Percentiles rank a stretch among this genome's conserved stretches.
Conservation (phyloP, 2,797 vertebrate species). For the Sandelia bainsii region DNA sequence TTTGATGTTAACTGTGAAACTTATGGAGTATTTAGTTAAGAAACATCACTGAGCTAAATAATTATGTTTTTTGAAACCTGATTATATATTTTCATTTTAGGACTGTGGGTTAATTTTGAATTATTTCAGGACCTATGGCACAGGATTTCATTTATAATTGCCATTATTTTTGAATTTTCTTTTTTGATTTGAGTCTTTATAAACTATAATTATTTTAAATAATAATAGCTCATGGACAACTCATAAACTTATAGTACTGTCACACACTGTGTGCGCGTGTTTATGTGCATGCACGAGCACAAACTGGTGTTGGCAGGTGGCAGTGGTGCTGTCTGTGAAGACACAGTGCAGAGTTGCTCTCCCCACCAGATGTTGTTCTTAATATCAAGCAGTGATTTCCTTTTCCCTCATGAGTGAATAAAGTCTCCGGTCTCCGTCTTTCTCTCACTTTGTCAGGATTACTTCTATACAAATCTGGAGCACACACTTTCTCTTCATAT, state of each 20-base stretch:
- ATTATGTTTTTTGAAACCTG: neutral
- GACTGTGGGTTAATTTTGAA: neutral
- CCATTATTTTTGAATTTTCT: neutral
- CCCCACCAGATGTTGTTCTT: conserved; percentile 57
- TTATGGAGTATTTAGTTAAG: neutral
- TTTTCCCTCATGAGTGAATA: conserved; percentile 40
- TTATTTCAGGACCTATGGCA: neutral
- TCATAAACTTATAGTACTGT: neutral
- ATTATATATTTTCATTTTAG: neutral
- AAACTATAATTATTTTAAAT: neutral
- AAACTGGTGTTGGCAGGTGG: conserved; percentile 47
- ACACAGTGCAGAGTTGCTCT: conserved; percentile 42
- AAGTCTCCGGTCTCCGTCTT: conserved; percentile 26
- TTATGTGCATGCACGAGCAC: neutral
- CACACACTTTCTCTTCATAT: conserved; percentile 40
- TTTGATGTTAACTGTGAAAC: neutral
- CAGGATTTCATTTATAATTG: neutral
- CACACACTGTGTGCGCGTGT: neutral
- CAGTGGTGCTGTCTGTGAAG: conserved; percentile 31
- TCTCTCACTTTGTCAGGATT: conserved; percentile 37
- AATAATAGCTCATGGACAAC: conserved; percentile 2
- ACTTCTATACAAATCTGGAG: conserved; percentile 33
- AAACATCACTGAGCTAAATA: neutral
- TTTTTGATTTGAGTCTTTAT: neutral
- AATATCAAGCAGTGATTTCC: conserved; percentile 51